A percentile compares a stretch with the other conserved stretches of the same genome.
Evolutionary conservation across 2,797 vertebrate genomes (phyloP).

Genomic region (Sebastes steindachneri): DNA sequence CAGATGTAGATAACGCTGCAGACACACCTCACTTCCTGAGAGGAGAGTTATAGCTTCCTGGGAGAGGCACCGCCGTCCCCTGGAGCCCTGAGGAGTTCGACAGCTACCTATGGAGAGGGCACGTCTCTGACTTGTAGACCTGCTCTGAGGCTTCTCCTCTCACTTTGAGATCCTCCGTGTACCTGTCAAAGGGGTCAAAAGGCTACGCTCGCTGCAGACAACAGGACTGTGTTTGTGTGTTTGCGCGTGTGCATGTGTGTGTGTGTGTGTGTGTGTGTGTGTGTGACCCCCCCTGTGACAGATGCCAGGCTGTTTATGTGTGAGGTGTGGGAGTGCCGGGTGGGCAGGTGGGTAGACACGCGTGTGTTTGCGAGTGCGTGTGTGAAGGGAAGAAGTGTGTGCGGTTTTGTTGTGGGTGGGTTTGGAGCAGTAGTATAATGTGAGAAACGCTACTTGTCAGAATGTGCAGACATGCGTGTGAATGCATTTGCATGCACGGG

Average conservation of each 20-base stretch:
- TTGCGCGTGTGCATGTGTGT: slow-evolving; percentile 20
- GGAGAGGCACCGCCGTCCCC: slow-evolving; percentile 73
- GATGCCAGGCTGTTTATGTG: slow-evolving; percentile 79
- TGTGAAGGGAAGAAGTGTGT: slow-evolving; percentile 52
- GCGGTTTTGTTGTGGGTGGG: slow-evolving; percentile 11
- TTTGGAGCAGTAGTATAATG: slow-evolving; percentile 29
- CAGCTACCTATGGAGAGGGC: slow-evolving; percentile 83
- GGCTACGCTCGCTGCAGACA: slow-evolving; percentile 70
- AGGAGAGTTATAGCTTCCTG: slow-evolving; percentile 83
- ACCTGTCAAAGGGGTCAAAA: slow-evolving; percentile 85
- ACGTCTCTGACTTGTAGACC: slow-evolving; percentile 81
- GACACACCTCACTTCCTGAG: slow-evolving; percentile 84
- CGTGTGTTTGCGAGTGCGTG: slow-evolving; percentile 45
- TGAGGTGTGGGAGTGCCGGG: slow-evolving; percentile 65
- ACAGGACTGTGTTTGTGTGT: slow-evolving; percentile 67
- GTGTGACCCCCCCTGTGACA: slow-evolving; percentile 72
- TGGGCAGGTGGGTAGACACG: slow-evolving; percentile 65
- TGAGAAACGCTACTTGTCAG: slow-evolving; percentile 69
- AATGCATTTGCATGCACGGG: slow-evolving; percentile 62
- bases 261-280: slow-evolving; percentile 32
- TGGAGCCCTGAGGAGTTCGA: slow-evolving; percentile 76
- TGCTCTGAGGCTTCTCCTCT: slow-evolving; percentile 79
- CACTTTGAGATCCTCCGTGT: slow-evolving; percentile 79
- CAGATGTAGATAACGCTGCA: slow-evolving; percentile 79
- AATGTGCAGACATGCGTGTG: slow-evolving; percentile 58